A percentile compares a stretch with the other conserved stretches of the same genome.
These are phyloP conservation scores for Chelonoidis abingdonii DNA, from an alignment of 2,113 vertebrate genomes.

Conservation along the genomic window DNA sequence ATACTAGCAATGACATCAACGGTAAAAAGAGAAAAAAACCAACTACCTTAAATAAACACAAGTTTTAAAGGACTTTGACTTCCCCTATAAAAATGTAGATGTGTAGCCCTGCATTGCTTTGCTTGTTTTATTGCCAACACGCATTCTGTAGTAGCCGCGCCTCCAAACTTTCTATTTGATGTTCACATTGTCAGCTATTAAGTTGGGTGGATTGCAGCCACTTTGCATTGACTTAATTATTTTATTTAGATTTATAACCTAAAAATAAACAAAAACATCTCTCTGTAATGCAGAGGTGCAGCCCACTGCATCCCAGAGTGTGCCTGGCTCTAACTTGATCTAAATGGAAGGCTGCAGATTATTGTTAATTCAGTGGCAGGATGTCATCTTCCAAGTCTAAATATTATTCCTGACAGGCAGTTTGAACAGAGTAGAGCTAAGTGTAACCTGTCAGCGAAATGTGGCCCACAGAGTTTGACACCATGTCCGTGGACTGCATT, in stretches of 20 bases:
- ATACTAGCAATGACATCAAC: conserved; percentile 60
- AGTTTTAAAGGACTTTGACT: conserved; percentile 61
- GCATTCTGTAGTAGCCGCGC: background rate
- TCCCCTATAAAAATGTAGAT: conserved; percentile 53
- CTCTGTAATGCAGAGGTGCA: background rate
- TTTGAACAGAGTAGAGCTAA: background rate
- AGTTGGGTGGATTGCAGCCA: fast-evolving
- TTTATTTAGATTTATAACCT: background rate
- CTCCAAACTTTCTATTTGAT: background rate
- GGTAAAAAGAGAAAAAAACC: conserved; percentile 19
- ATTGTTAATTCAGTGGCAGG: background rate
- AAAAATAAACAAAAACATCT: background rate
- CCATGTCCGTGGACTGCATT: background rate
- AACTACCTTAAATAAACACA: background rate
- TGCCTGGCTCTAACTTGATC: background rate
- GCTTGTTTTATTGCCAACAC: conserved; percentile 10
- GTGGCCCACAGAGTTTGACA: background rate
- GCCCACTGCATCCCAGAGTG: background rate
- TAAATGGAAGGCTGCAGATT: background rate
- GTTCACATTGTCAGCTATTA: background rate
- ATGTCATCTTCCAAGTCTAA: background rate
- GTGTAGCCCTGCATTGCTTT: background rate
- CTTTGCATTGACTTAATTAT: background rate
- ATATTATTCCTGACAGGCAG: background rate
- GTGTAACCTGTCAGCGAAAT: background rate